Evolutionary conservation across 2,797 vertebrate genomes (phyloP).

Genomic region (Notolabrus celidotus): DNA sequence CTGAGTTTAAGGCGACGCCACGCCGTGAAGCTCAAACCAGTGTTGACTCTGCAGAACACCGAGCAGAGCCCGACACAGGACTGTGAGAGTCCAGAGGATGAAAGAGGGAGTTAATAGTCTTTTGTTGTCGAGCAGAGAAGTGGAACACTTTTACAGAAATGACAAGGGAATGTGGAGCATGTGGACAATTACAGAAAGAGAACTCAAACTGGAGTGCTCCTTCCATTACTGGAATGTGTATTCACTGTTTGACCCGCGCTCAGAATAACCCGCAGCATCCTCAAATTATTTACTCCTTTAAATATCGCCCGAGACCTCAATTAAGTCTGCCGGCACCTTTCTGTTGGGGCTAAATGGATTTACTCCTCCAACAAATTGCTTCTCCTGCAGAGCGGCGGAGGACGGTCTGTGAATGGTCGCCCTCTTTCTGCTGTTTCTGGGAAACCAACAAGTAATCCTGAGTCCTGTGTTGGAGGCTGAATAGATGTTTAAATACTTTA

Average conservation of each 20-base stretch:
- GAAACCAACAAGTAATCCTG: slow-evolving; percentile 42
- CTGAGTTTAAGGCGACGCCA: slow-evolving; percentile 25
- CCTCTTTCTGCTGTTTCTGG: slow-evolving; percentile 43
- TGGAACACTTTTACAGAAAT: slow-evolving; percentile 40
- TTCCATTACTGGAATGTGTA: slow-evolving; percentile 54
- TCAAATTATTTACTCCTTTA: slow-evolving; percentile 78
- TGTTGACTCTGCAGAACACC: slow-evolving; percentile 58
- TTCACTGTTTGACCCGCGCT: slow-evolving; percentile 57
- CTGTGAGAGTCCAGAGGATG: slow-evolving; percentile 42
- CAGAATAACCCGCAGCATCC: slow-evolving; percentile 65
- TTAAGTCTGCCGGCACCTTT: slow-evolving; percentile 78
- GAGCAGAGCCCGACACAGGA: slow-evolving; percentile 38
- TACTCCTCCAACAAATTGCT: slow-evolving; percentile 77
- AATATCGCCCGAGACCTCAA: slow-evolving; percentile 78
- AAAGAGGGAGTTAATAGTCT: slow-evolving; percentile 33
- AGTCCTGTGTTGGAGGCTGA: slow-evolving; percentile 28
- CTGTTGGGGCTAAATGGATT: slow-evolving; percentile 80
- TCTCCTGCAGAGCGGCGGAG: slow-evolving; percentile 53
- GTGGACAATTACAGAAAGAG: slow-evolving; percentile 30
- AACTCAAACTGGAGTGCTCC: slow-evolving; percentile 52
- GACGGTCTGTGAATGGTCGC: slow-evolving; percentile 50
- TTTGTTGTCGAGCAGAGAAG: slow-evolving; percentile 46
- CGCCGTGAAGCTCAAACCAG: slow-evolving; percentile 35
- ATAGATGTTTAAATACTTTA: slow-evolving; percentile 35
- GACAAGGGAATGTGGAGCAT: slow-evolving; percentile 37